Base-by-base conservation (phyloP, 2,797 vertebrate genomes). In the Tragelaphus oryx region DNA sequence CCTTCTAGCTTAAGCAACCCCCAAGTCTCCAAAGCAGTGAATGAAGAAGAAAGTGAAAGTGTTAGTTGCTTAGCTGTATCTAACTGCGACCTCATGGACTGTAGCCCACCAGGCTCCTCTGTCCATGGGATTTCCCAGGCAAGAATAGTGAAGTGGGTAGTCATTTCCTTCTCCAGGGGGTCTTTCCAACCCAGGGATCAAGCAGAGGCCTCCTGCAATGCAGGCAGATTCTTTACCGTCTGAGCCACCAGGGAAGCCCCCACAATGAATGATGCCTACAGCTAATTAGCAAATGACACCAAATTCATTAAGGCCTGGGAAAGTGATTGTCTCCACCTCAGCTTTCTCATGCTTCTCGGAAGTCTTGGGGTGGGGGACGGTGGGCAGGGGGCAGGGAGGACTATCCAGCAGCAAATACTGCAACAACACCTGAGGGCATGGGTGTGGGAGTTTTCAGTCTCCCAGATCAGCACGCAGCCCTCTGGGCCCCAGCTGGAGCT, bases 291-390 rank as follows among this genome's bases (percentile, higher is more conserved):
- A 60, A 76, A 57, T 57, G 82, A 85, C 60, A 18, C 85, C 48
- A 59, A 60, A 85, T 95, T 89, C 74, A 90, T 86, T 57, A 92
- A 60, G 65, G 62, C 81, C 95, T 48, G 54, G 68, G 68, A 89
- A 93, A 87, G 87, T 50, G 93, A 94, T 65, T 26, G 62, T 50
- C 82, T 80, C 46, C 33, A 78, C 30, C 33, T 48, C 1, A 0
- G 48, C 74, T 91, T 96, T 79, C 94, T 86, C 86, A 54, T 1
- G 37, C 65, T 86, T 95, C 95, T 96, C 82, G 22, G 88, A 82
- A 92, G 48, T 92, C 85, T 57, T 0, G 3, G 1, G 3, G 18
- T 46, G 41, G 41, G 41, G 5, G 68, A 20, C 5, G 11, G 8
- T 18, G 65, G 33, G 20, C 33, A 6, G 4, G 17, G 33, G 30